Evolutionary conservation across 2,113 vertebrate genomes (phyloP).

Genomic region (Glaucomys volans): DNA sequence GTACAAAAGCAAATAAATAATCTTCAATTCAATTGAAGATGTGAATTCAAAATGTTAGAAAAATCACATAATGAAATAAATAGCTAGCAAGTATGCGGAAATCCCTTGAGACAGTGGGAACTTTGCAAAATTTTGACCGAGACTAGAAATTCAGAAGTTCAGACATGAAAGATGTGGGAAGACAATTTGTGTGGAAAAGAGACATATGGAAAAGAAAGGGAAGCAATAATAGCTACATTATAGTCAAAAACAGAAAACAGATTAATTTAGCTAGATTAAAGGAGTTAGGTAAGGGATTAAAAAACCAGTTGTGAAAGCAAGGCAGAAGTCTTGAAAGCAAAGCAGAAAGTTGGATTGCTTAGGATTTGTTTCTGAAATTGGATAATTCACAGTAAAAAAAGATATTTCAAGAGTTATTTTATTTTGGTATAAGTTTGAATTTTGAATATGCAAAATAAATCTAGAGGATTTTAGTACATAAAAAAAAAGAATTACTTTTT

Average conservation of each 20-base stretch:
- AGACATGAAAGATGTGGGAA: not conserved
- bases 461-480: no score
- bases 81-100: not conserved
- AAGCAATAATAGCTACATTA: not conserved
- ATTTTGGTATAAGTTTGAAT: no score
- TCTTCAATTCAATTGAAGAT: not conserved
- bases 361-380: not conserved
- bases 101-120: not conserved
- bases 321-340: not conserved
- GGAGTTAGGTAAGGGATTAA: not conserved
- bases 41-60: not conserved
- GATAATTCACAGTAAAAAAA: conserved; percentile 20
- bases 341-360: not conserved
- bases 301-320: not conserved
- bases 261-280: not conserved
- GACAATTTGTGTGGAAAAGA: not conserved
- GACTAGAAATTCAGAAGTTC: not conserved
- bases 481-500: not conserved
- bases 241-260: not conserved
- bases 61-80: not conserved
- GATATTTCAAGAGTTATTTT: not conserved
- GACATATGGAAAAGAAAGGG: not conserved
- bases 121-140: not conserved
- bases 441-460: no score
- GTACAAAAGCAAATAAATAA: not conserved